Evolutionary conservation across 2,113 vertebrate species (phyloP).

Genomic region (Phrynocephalus versicolor): DNA sequence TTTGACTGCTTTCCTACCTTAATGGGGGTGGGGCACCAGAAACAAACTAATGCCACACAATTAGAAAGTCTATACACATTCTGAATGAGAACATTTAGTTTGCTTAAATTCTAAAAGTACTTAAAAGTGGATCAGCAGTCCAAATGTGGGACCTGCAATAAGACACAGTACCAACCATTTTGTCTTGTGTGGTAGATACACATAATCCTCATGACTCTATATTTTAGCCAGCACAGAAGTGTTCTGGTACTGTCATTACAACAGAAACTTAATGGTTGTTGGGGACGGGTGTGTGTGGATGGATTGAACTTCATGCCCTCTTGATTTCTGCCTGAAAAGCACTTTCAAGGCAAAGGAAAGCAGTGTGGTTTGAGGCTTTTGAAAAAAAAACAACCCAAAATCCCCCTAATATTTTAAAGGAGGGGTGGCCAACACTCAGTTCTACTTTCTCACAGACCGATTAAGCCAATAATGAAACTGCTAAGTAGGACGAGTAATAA

Average conservation of each 20-base stretch:
- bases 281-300: no score
- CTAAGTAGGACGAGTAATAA: no score
- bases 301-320: not conserved
- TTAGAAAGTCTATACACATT: no score
- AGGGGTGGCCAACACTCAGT: not conserved
- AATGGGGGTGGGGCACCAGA: not conserved
- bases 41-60: not conserved
- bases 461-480: not conserved
- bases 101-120: no score
- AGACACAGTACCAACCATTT: no score
- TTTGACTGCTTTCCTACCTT: not conserved
- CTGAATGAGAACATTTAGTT: no score
- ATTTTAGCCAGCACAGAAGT: no score
- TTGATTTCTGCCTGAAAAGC: not conserved
- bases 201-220: no score
- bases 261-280: not conserved
- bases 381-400: no score
- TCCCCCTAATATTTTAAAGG: not conserved
- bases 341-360: not conserved
- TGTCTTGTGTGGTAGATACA: no score
- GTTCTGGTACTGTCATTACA: not conserved
- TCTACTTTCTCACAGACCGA: not conserved
- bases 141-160: no score
- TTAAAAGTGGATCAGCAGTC: no score
- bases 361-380: not conserved